Evolutionary conservation across 2,888 invertebrate genomes (phyloP).

Genomic region (Rotaria socialis): DNA sequence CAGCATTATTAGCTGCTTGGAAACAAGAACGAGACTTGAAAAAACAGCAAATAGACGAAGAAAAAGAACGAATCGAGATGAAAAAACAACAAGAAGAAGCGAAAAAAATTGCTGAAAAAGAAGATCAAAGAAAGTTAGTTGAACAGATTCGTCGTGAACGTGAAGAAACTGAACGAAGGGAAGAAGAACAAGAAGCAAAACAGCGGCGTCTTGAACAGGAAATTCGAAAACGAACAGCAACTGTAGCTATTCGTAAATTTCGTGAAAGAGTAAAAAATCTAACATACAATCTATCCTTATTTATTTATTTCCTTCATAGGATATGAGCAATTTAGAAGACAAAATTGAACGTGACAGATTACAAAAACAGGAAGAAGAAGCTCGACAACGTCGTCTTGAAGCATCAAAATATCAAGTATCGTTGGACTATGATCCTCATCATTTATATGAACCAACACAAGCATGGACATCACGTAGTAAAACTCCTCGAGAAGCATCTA

Average conservation of each 20-base stretch:
- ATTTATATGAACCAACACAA: constrained; percentile 54
- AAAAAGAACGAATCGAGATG: constrained; percentile 46
- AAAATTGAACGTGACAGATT: constrained; percentile 20
- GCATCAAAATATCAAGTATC: constrained; percentile 49
- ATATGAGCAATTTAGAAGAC: constrained; percentile 38
- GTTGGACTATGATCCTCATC: constrained; percentile 53
- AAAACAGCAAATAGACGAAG: constrained; percentile 51
- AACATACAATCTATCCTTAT: no score
- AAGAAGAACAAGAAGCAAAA: constrained; percentile 42
- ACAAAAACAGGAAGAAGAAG: constrained; percentile 39
- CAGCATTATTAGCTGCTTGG: constrained; percentile 37
- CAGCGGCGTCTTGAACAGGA: constrained; percentile 47
- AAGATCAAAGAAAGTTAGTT: constrained; percentile 52
- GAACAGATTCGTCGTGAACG: constrained; percentile 50
- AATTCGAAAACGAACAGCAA: constrained; percentile 52
- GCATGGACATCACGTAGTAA: constrained; percentile 55
- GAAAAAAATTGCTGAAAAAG: constrained; percentile 53
- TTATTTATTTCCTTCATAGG: constrained; percentile 6
- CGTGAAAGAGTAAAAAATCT: constrained; percentile 35
- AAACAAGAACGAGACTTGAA: constrained; percentile 51
- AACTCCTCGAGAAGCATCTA: constrained; percentile 51
- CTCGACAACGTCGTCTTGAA: constrained; percentile 34
- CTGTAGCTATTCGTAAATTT: constrained; percentile 38
- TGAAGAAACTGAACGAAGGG: constrained; percentile 51
- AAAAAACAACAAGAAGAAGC: constrained; percentile 52